These are phyloP conservation scores for Leptobrachium ailaonicum DNA, from an alignment of 2,113 vertebrate species.

Conservation along the genomic window DNA sequence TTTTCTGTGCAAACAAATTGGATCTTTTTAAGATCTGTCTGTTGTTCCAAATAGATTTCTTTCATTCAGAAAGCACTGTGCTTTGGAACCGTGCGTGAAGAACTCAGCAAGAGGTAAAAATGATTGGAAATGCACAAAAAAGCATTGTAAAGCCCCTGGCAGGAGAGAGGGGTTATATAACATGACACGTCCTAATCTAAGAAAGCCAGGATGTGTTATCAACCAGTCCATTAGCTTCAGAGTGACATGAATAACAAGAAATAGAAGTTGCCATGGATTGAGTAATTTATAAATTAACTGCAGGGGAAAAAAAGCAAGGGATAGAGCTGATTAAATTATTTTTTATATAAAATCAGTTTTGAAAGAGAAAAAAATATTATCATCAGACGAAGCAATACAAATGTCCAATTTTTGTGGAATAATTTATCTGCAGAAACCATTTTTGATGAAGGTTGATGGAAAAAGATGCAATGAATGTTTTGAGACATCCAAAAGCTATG, in stretches of 20 bases:
- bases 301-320: neutral
- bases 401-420: neutral
- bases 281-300: neutral
- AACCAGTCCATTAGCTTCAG: slow-evolving; percentile 28
- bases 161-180: slow-evolving; percentile 25
- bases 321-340: neutral
- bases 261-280: slow-evolving; percentile 1
- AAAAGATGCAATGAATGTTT: too few relatives aligned
- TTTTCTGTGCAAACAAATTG: too few relatives aligned
- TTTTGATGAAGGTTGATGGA: too few relatives aligned
- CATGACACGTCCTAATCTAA: slow-evolving; percentile 19
- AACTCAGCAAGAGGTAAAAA: slow-evolving; percentile 2
- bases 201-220: slow-evolving; percentile 10
- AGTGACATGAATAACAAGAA: slow-evolving; percentile 23
- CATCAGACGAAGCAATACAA: too few relatives aligned
- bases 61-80: neutral
- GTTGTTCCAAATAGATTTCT: neutral
- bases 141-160: neutral
- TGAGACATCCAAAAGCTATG: too few relatives aligned
- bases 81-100: neutral
- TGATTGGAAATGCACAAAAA: neutral
- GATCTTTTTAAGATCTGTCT: neutral
- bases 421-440: too few relatives aligned
- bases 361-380: neutral
- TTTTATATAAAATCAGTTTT: neutral